Base-by-base conservation (phyloP, 2,113 vertebrate species). In the Albula goreensis region DNA sequence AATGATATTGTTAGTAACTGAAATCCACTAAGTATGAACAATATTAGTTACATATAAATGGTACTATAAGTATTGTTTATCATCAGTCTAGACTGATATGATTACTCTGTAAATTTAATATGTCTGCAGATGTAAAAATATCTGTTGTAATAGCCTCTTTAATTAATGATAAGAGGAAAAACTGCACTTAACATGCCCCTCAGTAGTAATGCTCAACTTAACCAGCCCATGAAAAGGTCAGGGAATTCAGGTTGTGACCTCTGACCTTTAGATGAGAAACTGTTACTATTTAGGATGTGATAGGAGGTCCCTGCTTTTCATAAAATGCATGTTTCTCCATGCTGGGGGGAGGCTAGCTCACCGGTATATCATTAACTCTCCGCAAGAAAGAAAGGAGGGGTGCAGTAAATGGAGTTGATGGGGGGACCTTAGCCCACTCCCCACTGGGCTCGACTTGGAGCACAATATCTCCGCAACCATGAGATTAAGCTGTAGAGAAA, bases 401-500 rank as follows among this genome's bases (percentile, higher is more conserved):
- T 92, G 96, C 96, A 96, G 94, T 96, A 94, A 95, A 97, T 94
- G 94, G 95, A 95, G 96, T 95, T 97, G 96, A 97, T 96, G 96
- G 96, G 95, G 95, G 95, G 96, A 97, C 96, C 96, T 97, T 95
- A 95, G 96, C 95, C 93, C 95, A 90, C 95, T 91, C 96, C 98
- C 97, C 90, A 95, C 97, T 94, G 97, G 86, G 97, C 94, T 92
- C 92, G 94, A 96, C 97, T 96, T 92, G 1, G 93, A 97, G 94
- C 96, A 99, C 97, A 99, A 99, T 99, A 96, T 99, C 97, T 96
- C 95, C 88, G 95, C 96, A 96, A 97, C 97, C 96, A 97, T 97
- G 97, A 98, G 98, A 99, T 98, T 99, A 98, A 98, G 97, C 96
- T 95, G 95, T 96, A 97, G 97, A 97, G 97, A 97, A 97, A 97